Evolutionary conservation across 2,888 invertebrate species (phyloP).

Genomic region (Aricia artaxerxes): DNA sequence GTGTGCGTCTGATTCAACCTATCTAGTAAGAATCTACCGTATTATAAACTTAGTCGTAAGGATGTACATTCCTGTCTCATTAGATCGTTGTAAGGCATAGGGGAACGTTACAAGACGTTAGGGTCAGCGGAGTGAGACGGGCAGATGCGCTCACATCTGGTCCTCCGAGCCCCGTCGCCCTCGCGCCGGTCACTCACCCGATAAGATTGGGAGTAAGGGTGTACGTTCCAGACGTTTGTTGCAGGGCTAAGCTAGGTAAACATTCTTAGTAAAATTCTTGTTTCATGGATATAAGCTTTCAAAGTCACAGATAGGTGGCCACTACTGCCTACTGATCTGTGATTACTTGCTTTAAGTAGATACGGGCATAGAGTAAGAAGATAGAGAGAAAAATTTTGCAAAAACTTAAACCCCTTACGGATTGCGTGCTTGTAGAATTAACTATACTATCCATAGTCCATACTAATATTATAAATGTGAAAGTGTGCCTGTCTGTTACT

Average conservation of each 20-base stretch:
- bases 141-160: constrained; percentile 50
- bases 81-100: background rate
- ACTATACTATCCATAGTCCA: too few relatives aligned
- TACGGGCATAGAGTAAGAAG: too few relatives aligned
- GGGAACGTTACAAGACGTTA: constrained; percentile 50
- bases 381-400: too few relatives aligned
- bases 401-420: too few relatives aligned
- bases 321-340: background rate
- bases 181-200: constrained; percentile 34
- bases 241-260: background rate
- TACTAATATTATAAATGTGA: too few relatives aligned
- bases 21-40: too few relatives aligned
- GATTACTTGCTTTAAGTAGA: too few relatives aligned
- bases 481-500: too few relatives aligned
- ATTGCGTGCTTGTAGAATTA: too few relatives aligned
- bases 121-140: constrained; percentile 50
- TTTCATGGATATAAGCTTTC: background rate
- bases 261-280: background rate
- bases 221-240: background rate
- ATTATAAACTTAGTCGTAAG: background rate
- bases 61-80: background rate
- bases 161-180: constrained; percentile 35
- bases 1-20: too few relatives aligned
- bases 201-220: constrained; percentile 8
- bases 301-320: background rate